Evolutionary conservation across 2,797 vertebrate genomes (phyloP), one percentile per base, ranked within the genome.

Genomic region (Xenops minutus): DNA sequence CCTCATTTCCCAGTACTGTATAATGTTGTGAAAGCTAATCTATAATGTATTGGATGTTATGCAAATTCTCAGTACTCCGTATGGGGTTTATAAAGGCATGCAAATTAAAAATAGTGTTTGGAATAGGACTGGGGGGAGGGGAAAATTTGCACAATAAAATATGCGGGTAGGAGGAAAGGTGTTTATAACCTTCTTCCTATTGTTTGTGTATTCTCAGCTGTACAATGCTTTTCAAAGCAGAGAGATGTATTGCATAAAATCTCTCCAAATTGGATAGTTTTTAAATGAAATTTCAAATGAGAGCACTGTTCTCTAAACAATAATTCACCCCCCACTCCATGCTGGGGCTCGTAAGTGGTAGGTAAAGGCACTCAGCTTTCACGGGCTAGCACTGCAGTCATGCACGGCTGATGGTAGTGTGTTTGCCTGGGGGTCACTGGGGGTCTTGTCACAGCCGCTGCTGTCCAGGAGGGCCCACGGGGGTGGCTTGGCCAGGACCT

Each of bases 11-110:
- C 96, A 95, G 72, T 96, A 94, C 94, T 95, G 84, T 95, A 95
- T 96, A 82, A 94, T 92, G 92, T 96, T 95, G 92, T 92, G 93
- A 95, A 96, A 95, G 96, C 94, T 95, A 96, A 96, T 96, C 96
- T 97, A 88, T 96, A 93, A 96, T 92, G 90, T 96, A 95, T 88
- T 95, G 96, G 90, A 86, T 92, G 91, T 87, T 94, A 94, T 95
- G 95, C 96, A 97, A 93, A 95, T 96, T 89, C 81, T 83, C 89
- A 80, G 73, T 93, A 49, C 72, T 95, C 88, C 64, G 7, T 93
- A 82, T 74, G 92, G 96, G 89, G 68, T 97, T 94, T 96, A 69
- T 88, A 92, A 96, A 95, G 89, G 85, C 63, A 93, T 87, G 95
- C 89, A 95, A 87, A 96, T 96, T 95, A 95, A 95, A 95, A 95